phyloP scores from a whole-genome alignment of 2,888 invertebrate species.

The Herminia tarsipennalis region DNA sequence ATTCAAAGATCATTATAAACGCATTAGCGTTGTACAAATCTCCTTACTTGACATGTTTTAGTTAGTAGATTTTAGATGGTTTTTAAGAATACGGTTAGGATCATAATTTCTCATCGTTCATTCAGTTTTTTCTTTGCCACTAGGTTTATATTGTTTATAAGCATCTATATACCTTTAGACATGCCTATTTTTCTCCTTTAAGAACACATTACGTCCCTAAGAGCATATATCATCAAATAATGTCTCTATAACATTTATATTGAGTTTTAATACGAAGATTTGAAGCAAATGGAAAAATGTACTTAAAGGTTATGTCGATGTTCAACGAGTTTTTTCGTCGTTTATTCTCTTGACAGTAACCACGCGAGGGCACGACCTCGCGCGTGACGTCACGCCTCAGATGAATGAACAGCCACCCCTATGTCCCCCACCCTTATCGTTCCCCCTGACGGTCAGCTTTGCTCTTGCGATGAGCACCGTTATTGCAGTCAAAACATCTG shows the following conservation, averaged over 20 bases:
- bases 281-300: conserved; percentile 33
- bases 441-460: conserved; percentile 62
- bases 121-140: too few relatives aligned
- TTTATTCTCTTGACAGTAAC: conserved; percentile 54
- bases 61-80: too few relatives aligned
- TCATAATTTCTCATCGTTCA: too few relatives aligned
- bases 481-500: conserved; percentile 69
- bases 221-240: too few relatives aligned
- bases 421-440: conserved; percentile 38
- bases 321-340: conserved; percentile 55
- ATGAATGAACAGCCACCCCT: conserved; percentile 77
- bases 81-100: too few relatives aligned
- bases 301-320: conserved; percentile 51
- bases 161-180: too few relatives aligned
- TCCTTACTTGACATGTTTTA: too few relatives aligned
- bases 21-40: too few relatives aligned
- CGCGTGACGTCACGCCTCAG: conserved; percentile 75
- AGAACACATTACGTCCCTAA: too few relatives aligned
- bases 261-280: conserved; percentile 10
- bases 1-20: too few relatives aligned
- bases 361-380: conserved; percentile 76
- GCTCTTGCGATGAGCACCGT: conserved; percentile 58
- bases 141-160: too few relatives aligned
- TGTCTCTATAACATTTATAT: not conserved
- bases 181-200: too few relatives aligned